Base-by-base conservation (phyloP, 2,888 invertebrate genomes). In the Trichopoda pennipes region DNA sequence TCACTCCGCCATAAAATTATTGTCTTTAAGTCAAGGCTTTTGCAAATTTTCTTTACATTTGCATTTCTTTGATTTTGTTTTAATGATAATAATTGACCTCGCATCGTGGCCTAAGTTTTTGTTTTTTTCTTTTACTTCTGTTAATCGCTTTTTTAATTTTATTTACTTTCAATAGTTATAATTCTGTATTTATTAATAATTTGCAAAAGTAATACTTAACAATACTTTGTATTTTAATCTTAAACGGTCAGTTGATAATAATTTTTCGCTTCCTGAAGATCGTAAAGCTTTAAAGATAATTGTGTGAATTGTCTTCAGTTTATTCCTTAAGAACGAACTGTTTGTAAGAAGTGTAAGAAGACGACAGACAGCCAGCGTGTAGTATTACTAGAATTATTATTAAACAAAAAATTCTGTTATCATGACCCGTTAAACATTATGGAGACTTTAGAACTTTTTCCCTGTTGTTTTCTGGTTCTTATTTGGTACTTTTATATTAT, bases 381-480 rank as follows among this genome's bases (percentile, higher is more conserved):
- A 44, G 3, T n/a, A 38, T 61, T 38, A 56, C n/a, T 32, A 55
- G 35, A 56, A 42, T 44, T 55, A 63, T 68, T 28, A 28, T 68
- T 68, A 55, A n/a, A n/a, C 55, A 64, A 55, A 32, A 76, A 51
- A 75, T 84, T 64, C 55, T 86, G 82, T 86, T 87, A 87, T 86
- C 85, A 86, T 87, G 87, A 87, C 82, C 86, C 87, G 86, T 87
- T 86, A 83, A 86, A 85, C 86, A 86, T 88, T 88, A 88, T 87
- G 87, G 82, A 80, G 83, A 84, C 85, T 85, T 85, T 86, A 85
- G 80, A 85, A 85, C 85, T 75, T 47, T 38, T 28, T 16, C 17
- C 55, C 44, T 38, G n/a, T 53, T 6, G 60, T 19, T 63, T 4
- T n/a, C 28, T 12, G 38, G 10, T 0, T 60, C 49, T 14, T 64